Evolutionary conservation across 2,888 invertebrate species (phyloP).

Genomic region (Omphaloscelis lunosa): DNA sequence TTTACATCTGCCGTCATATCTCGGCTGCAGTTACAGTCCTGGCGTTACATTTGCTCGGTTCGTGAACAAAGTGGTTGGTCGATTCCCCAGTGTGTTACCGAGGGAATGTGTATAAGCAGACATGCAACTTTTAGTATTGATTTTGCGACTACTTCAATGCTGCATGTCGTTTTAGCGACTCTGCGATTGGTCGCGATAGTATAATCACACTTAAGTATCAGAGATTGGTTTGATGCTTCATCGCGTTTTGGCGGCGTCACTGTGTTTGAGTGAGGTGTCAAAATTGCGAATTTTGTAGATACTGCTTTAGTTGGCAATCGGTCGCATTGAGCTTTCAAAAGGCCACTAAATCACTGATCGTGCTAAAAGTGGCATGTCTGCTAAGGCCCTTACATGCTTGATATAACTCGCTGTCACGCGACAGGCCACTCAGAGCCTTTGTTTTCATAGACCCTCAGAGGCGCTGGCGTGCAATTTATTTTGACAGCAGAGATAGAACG

Average conservation of each 20-base stretch:
- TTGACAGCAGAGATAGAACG: slow-evolving; percentile 49
- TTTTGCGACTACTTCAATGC: not conserved
- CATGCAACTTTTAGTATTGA: slow-evolving; percentile 3
- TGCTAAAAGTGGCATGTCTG: slow-evolving; percentile 8
- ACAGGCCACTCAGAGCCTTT: slow-evolving; percentile 50
- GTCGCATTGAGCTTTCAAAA: not conserved
- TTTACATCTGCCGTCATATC: slow-evolving; percentile 60
- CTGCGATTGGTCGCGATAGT: not conserved
- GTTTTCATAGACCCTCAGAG: slow-evolving; percentile 56
- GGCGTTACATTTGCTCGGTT: slow-evolving; percentile 51
- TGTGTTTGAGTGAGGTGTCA: not conserved
- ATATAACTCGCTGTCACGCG: slow-evolving; percentile 59
- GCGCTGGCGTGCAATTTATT: slow-evolving; percentile 56
- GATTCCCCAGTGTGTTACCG: slow-evolving; percentile 45
- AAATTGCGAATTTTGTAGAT: not conserved
- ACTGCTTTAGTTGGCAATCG: not conserved
- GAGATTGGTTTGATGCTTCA: not conserved
- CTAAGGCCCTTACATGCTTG: slow-evolving; percentile 29
- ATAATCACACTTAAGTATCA: not conserved
- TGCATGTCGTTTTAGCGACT: not conserved
- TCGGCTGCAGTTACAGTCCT: slow-evolving; percentile 55
- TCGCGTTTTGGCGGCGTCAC: not conserved
- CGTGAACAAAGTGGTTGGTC: slow-evolving; percentile 55
- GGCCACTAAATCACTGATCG: not conserved
- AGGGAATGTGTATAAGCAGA: slow-evolving; percentile 34